Evolutionary conservation across 1,140 invertebrate species (phyloP).

Genomic region (Drosophila chauvacae): DNA sequence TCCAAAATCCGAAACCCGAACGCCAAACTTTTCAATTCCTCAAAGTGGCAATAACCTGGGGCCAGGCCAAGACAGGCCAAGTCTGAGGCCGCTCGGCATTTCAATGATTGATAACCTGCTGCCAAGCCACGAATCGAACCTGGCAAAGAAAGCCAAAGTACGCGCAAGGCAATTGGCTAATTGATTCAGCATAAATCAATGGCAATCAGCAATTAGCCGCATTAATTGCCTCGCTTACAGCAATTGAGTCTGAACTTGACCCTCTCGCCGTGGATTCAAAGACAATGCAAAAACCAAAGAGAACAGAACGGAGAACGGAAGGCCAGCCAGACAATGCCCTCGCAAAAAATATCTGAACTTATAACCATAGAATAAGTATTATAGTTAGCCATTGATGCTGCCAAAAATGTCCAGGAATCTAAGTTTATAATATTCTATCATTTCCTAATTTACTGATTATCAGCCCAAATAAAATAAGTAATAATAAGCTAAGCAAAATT

Average conservation of each 20-base stretch:
- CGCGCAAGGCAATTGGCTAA: slow-evolving; percentile 73
- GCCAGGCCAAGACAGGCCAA: slow-evolving; percentile 62
- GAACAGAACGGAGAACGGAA: slow-evolving; percentile 53
- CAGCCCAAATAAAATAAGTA: not conserved
- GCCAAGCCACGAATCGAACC: slow-evolving; percentile 18
- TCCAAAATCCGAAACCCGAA: slow-evolving; percentile 5
- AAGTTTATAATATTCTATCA: not conserved
- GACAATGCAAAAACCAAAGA: slow-evolving; percentile 60
- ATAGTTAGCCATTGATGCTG: not conserved
- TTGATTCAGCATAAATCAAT: slow-evolving; percentile 77
- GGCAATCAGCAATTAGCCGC: slow-evolving; percentile 71
- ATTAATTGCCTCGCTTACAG: slow-evolving; percentile 73
- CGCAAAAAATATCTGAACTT: slow-evolving; percentile 2
- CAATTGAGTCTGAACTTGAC: slow-evolving; percentile 77
- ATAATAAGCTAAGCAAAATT: no score
- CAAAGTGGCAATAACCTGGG: slow-evolving; percentile 77
- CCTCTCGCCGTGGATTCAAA: slow-evolving; percentile 53
- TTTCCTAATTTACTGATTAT: not conserved
- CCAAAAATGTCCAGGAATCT: not conserved
- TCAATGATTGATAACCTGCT: slow-evolving; percentile 74
- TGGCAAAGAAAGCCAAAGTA: slow-evolving; percentile 66
- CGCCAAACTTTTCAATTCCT: slow-evolving; percentile 65
- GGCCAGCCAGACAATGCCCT: slow-evolving; percentile 38
- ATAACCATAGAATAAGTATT: not conserved
- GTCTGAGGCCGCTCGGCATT: slow-evolving; percentile 44